A percentile compares a stretch with the other conserved stretches of the same genome.
phyloP scores from a whole-genome alignment of 1,140 invertebrate species.

The Pararge aegeria region DNA sequence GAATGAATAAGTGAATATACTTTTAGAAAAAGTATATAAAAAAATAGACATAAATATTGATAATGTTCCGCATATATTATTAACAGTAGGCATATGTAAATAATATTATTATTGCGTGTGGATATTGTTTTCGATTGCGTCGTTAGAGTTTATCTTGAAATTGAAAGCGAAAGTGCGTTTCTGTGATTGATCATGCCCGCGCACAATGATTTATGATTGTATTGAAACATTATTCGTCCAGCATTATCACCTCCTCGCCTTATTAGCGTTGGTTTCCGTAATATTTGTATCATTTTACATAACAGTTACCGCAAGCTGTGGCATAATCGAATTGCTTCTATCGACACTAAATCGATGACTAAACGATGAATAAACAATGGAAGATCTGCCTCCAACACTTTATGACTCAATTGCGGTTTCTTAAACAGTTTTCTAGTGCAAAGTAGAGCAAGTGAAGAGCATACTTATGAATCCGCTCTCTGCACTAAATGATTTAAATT shows the following conservation, averaged over 20 bases:
- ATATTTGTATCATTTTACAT: constrained; percentile 13
- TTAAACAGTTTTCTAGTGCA: neutral
- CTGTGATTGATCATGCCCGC: constrained; percentile 4
- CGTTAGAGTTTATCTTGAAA: constrained; percentile 15
- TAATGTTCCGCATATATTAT: too few relatives aligned
- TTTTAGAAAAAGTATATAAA: too few relatives aligned
- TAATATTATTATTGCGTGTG: neutral
- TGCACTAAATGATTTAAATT: too few relatives aligned
- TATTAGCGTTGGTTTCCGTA: constrained; percentile 10
- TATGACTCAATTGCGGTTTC: constrained; percentile 37
- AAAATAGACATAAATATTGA: too few relatives aligned
- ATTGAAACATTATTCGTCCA: constrained; percentile 9
- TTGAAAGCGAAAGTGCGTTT: constrained; percentile 16
- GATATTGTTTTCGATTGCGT: constrained; percentile 1
- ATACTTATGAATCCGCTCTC: neutral
- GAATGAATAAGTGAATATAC: too few relatives aligned
- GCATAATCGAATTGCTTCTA: constrained; percentile 12
- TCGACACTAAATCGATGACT: neutral
- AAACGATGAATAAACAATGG: constrained; percentile 44
- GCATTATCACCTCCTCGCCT: constrained; percentile 1
- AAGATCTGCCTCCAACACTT: constrained; percentile 24
- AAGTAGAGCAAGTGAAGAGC: neutral
- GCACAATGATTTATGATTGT: constrained; percentile 27
- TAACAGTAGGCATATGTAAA: neutral
- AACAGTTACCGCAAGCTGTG: constrained; percentile 12